Evolutionary conservation across 2,113 vertebrate genomes (phyloP).

Genomic region (Pandion haliaetus): DNA sequence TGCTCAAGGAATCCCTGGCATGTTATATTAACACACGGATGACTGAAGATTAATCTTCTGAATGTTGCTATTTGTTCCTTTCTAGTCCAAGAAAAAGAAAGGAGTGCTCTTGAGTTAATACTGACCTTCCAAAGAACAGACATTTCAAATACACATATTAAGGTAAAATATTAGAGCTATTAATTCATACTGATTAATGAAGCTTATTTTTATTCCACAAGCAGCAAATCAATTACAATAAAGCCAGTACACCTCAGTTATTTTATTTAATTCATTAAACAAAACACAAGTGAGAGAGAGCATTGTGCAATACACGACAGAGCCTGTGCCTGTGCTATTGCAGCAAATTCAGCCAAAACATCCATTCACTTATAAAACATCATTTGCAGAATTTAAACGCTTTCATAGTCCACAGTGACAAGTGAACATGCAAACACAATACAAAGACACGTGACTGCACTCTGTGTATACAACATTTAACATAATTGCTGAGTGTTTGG

Average conservation of each 20-base stretch:
- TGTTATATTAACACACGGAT: background rate
- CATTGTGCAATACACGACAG: background rate
- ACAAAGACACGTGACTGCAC: background rate
- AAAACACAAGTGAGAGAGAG: background rate
- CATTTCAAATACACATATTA: background rate
- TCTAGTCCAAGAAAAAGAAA: background rate
- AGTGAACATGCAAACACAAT: background rate
- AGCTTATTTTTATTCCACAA: background rate
- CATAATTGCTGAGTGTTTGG: background rate
- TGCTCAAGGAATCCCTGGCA: background rate
- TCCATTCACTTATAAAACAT: background rate
- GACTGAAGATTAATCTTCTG: background rate
- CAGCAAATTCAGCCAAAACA: background rate
- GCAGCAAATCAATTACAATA: background rate
- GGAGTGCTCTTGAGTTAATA: background rate
- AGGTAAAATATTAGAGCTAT: background rate
- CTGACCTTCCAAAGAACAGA: background rate
- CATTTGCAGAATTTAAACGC: background rate
- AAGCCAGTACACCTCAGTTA: background rate
- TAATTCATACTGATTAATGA: background rate
- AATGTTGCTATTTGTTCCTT: background rate
- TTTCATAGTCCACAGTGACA: background rate
- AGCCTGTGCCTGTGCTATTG: background rate
- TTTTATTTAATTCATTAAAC: background rate
- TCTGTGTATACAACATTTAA: background rate